Evolutionary conservation across 2,113 vertebrate genomes (phyloP), one percentile per base, ranked within the genome.

Genomic region (Patagioenas fasciata): DNA sequence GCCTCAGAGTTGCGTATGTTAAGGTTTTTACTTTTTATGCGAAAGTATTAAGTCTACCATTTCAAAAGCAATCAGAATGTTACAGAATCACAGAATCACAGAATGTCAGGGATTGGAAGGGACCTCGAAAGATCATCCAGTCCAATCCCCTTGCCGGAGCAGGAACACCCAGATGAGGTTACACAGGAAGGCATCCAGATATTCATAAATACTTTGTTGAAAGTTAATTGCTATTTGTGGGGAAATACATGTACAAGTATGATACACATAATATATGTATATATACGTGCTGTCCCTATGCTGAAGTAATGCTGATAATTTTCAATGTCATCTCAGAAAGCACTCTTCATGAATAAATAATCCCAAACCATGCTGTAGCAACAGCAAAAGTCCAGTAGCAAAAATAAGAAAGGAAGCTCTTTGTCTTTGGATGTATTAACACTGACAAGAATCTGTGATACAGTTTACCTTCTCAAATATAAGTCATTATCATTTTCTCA

Each of bases 401-500:
- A 85, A 80, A 86, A 20, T 47, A 71, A 80, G 54, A 66, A 73
- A 58, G 17, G 25, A 82, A 70, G 15, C 6, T 81, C 40, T 81
- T 89, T 9, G 2, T 74, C 47, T 84, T 65, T 51, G 84, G 51
- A 42, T 66, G 23, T 54, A 66, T 47, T 80, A 61, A 77, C 19
- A 80, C 16, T 70, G 64, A 73, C n/a, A 80, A 53, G 36, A 44
- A 18, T 66, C 24, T 85, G 0, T 79, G 38, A 40, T 72, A 28
- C 16, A 40, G 38, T 89, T 91, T 85, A 72, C 34, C 69, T 96
- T 96, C 69, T 72, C 29, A 67, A 44, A 95, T 75, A 79, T 25
- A 72, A 50, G 23, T 48, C 65, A 72, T 88, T 67, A 66, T 83
- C 1, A 5, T 91, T 91, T 89, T 79, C 15, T 32, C 5, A 28